phyloP scores from a whole-genome alignment of 2,888 invertebrate species.

The Conistra vaccinii region DNA sequence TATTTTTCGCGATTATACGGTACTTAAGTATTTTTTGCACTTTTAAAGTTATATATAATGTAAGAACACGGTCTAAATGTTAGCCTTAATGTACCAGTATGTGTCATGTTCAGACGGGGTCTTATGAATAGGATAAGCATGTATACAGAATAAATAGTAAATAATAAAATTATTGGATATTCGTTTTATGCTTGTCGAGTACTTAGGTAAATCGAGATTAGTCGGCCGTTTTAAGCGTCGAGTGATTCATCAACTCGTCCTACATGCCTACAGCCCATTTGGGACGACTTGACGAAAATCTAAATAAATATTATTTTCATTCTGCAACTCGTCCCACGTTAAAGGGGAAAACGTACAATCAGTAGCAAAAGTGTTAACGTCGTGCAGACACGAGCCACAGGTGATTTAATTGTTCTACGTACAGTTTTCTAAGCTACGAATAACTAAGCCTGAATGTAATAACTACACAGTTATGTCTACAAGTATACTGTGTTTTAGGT shows the following conservation, averaged over 20 bases:
- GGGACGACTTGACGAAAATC: too few species aligned
- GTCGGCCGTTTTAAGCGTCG: background rate
- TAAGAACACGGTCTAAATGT: conserved; percentile 35
- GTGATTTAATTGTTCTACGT: too few species aligned
- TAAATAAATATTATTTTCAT: too few species aligned
- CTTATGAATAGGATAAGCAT: conserved; percentile 78
- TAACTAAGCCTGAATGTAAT: background rate
- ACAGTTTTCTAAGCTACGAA: background rate
- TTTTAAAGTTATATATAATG: background rate
- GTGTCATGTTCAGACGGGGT: conserved; percentile 69
- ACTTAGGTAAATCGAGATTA: background rate
- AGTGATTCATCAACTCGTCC: too few species aligned
- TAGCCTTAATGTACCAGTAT: conserved; percentile 54
- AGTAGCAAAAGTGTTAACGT: too few species aligned
- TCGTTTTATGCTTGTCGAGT: conserved; percentile 1
- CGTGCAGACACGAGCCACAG: too few species aligned
- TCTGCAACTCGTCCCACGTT: too few species aligned
- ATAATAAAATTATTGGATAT: conserved; percentile 1
- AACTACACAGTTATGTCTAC: background rate
- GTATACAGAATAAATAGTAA: conserved; percentile 26
- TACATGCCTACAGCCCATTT: too few species aligned
- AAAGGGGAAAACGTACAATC: too few species aligned
- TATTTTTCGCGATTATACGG: conserved; percentile 2
- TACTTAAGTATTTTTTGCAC: background rate
- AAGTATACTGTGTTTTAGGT: too few species aligned